Conservation (phyloP, 92 coral and sea anemone genomes). For the Phenganax subtilis region DNA sequence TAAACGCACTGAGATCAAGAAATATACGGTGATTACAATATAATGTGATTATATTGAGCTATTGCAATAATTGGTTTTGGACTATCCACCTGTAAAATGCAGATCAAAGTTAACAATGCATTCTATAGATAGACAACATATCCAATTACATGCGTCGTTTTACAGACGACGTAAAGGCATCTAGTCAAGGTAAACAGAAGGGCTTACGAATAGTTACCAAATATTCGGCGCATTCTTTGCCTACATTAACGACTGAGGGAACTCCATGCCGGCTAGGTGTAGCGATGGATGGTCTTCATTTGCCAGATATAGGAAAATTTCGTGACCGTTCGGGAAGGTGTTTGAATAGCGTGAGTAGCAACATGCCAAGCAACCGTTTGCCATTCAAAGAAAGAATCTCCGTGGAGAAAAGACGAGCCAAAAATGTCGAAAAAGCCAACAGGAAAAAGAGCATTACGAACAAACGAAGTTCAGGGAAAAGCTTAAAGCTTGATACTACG, state of each 20-base stretch:
- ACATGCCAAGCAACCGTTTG: conserved; percentile 11
- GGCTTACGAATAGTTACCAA: not conserved
- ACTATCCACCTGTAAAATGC: not conserved
- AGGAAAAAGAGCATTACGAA: not conserved
- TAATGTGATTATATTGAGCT: not conserved
- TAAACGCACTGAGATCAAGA: not conserved
- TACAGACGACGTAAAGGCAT: not conserved
- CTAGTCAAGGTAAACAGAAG: conserved; percentile 4
- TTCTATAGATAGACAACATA: not conserved
- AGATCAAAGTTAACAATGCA: not conserved
- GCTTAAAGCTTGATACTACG: not conserved
- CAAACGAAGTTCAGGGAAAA: conserved; percentile 1
- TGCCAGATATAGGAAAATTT: conserved; percentile 17
- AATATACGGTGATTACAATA: not conserved
- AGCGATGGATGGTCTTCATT: conserved; percentile 11
- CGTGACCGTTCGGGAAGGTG: not conserved
- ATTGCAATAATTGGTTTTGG: not conserved
- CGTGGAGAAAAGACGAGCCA: not conserved
- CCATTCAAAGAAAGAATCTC: not conserved
- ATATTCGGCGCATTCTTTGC: conserved; percentile 19
- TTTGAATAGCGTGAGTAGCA: not conserved
- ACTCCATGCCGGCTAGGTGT: not conserved
- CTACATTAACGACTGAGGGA: conserved; percentile 10
- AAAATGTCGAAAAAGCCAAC: not conserved
- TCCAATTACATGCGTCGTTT: conserved; percentile 20